Conservation (phyloP, 2,113 vertebrate species). For the Phalacrocorax carbo region DNA sequence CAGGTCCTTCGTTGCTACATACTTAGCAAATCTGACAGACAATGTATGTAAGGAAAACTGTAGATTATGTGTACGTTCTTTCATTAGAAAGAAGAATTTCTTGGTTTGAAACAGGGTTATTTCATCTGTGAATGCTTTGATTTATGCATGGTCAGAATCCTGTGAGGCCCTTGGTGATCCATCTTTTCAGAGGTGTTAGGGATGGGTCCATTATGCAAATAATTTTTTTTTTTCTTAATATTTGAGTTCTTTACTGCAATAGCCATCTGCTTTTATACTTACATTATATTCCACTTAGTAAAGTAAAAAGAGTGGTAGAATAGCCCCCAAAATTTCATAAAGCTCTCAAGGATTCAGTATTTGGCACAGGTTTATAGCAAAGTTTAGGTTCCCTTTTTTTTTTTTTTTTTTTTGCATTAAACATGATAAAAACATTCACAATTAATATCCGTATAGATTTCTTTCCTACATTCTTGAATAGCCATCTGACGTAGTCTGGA, state of each 20-base stretch:
- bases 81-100: background rate
- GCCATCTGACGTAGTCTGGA: background rate
- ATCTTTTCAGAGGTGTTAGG: background rate
- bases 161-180: background rate
- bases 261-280: background rate
- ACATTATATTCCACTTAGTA: background rate
- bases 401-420: background rate
- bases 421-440: background rate
- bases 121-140: background rate
- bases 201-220: background rate
- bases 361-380: background rate
- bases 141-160: background rate
- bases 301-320: background rate
- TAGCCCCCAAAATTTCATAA: background rate
- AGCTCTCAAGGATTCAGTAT: background rate
- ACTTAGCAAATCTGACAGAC: background rate
- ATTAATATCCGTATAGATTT: background rate
- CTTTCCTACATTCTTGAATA: background rate
- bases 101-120: background rate
- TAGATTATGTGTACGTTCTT: background rate
- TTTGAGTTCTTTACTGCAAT: background rate
- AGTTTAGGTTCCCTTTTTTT: background rate
- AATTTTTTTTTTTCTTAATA: background rate
- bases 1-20: background rate
- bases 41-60: background rate